Evolutionary conservation across 2,797 vertebrate genomes (phyloP), one percentile per base, ranked within the genome.

Genomic region (Lerista edwardsae): DNA sequence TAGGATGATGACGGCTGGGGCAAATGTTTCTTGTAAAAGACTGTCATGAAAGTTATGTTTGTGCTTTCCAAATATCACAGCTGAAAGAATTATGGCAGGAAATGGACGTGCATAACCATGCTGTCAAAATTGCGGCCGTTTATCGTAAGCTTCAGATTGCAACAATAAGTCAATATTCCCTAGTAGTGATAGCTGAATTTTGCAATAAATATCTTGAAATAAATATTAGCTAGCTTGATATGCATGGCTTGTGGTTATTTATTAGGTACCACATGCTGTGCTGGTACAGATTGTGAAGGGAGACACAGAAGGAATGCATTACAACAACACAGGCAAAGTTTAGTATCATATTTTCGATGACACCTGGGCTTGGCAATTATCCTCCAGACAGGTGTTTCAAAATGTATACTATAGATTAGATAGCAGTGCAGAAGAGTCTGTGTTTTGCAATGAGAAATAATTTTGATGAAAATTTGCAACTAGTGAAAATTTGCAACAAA

Each of bases 151-250:
- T 71, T 86, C 73, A 80, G 55, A 76, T 59, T 71, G 55, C 39
- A 39, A 51, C 39, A 61, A 80, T 44, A 47, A 81, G 57, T 47
- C 55, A 81, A 19, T 51, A 55, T 62, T 81, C 75, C 79, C 55
- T 76, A 29, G 44, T 62, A 81, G 65, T 59, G 39, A 81, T 51
- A 17, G 84, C 73, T 75, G 71, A 21, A 80, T 85, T 71, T 81
- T 75, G 80, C 57, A 61, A 47, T 65, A 86, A 81, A 86, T 69
- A 69, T 71, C 47, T 75, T 34, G 79, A 75, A 69, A 81, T 86
- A 76, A 86, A 86, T 62, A 86, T 69, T 86, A 61, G 73, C 51
- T 61, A 65, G 44, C 64, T 71, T 76, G 64, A 68, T 81, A 41
- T 81, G 31, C 72, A 76, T 3, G 4, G 39, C 64, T 62, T 71